Base-by-base conservation (phyloP, 1,140 invertebrate genomes). In the Pseudomyrmex dendroicus region DNA sequence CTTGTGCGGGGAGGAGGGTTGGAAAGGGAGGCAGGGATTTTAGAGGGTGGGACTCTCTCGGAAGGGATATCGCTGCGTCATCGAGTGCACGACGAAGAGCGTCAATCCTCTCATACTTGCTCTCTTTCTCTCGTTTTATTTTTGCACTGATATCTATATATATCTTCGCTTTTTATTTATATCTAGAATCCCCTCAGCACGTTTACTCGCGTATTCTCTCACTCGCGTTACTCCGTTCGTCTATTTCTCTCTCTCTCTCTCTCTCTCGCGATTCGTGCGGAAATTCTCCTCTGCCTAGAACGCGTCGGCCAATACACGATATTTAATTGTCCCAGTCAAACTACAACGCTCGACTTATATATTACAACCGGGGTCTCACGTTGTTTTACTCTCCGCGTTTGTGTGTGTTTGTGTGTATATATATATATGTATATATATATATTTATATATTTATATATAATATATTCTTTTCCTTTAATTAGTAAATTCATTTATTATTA, bases 401-500 rank as follows among this genome's bases (percentile, higher is more conserved):
- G 80, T 88, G 74, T 90, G 84, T 88, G 57, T 85, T 78, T 88
- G 70, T 86, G 77, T 90, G 80, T 89, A 84, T 90, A 87, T 89
- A 86, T 91, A 89, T 91, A 90, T 91, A 91, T 92, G 91, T 93
- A 91, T 92, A 78, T 89, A 85, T 86, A 66, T 84, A 85, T 89
- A 82, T 85, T 77, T 89, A 35, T 85, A 87, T 91, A 89, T 91
- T 88, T 91, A 89, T 91, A 89, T 91, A 91, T 92, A 93, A 93
- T 92, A 86, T 92, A 93, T 92, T 88, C 91, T 92, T 84, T 92
- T 91, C 90, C 90, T 92, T 93, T 93, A 93, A 90, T 93, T 92
- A 92, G 90, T 93, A 92, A 93, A 93, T 92, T 94, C 91, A 93
- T 93, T 93, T 93, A 93, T 93, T 93, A 90, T 93, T 93, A 94